These are phyloP conservation scores for Ageneiosus marmoratus DNA, from an alignment of 2,113 vertebrate genomes.

Conservation along the genomic window DNA sequence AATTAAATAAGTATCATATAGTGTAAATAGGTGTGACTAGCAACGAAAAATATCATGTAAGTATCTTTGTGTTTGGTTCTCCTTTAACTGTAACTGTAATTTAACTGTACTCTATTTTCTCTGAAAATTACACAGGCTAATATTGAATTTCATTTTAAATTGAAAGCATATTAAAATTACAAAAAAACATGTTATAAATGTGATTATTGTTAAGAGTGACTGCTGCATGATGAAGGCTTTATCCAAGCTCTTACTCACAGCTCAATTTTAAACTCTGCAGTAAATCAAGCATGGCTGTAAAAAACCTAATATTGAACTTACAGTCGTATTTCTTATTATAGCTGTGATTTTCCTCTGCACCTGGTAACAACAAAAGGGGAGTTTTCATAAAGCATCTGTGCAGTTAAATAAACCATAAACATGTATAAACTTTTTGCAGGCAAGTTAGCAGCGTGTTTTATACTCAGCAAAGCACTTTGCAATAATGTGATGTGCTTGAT, in stretches of 20 bases:
- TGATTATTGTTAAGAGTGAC: neutral
- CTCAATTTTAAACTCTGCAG: neutral
- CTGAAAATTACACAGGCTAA: slow-evolving; percentile 11
- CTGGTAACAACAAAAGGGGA: neutral
- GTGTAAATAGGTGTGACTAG: neutral
- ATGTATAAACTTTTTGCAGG: slow-evolving; percentile 32
- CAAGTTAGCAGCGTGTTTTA: slow-evolving; percentile 13
- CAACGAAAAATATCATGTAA: neutral
- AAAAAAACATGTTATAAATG: neutral
- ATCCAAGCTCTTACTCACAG: neutral
- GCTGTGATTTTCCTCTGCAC: neutral
- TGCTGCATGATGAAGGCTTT: neutral
- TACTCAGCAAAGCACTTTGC: slow-evolving; percentile 36
- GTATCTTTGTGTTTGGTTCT: neutral
- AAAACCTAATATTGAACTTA: neutral
- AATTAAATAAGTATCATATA: slow-evolving; percentile 4
- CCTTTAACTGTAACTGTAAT: neutral
- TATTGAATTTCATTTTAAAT: neutral
- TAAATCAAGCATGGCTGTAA: slow-evolving; percentile 7
- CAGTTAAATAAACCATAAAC: slow-evolving; percentile 23
- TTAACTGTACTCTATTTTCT: slow-evolving; percentile 3
- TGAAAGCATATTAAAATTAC: neutral
- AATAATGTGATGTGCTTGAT: slow-evolving; percentile 52
- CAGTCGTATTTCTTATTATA: slow-evolving; percentile 7
- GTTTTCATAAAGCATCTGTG: slow-evolving; percentile 18